phyloP scores from a whole-genome alignment of 2,113 vertebrate species.

The Hemibagrus wyckioides region DNA sequence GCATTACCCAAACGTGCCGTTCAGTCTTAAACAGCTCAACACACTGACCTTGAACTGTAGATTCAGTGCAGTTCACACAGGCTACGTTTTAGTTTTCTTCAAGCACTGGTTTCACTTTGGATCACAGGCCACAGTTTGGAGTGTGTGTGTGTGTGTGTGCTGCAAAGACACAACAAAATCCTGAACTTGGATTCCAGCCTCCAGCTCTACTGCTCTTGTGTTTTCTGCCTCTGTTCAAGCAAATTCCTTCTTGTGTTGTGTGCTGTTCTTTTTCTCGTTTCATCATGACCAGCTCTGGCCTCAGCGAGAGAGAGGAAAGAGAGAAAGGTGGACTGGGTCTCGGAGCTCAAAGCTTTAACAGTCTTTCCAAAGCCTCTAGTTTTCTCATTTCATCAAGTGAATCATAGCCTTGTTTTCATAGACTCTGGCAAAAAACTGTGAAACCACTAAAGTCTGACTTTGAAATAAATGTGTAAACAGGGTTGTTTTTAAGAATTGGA shows the following conservation, averaged over 20 bases:
- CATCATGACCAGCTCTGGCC: conserved; percentile 46
- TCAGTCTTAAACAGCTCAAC: conserved; percentile 37
- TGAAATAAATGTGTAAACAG: not conserved
- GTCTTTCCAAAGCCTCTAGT: conserved; percentile 41
- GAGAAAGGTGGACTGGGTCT: not conserved
- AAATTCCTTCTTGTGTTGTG: conserved; percentile 35
- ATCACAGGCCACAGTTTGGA: not conserved
- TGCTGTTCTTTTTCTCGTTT: conserved; percentile 35
- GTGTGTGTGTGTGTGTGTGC: not conserved
- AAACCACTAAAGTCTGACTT: not conserved
- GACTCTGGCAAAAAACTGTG: too few species aligned
- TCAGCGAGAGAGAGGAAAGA: conserved; percentile 27
- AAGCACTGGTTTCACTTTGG: conserved; percentile 6
- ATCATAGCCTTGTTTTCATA: not conserved
- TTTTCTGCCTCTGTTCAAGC: conserved; percentile 39
- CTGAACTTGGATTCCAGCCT: conserved; percentile 35
- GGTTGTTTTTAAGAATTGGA: not conserved
- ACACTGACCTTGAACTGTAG: conserved; percentile 41
- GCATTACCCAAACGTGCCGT: not conserved
- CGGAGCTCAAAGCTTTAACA: conserved; percentile 44
- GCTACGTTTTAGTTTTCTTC: not conserved
- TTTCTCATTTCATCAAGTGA: conserved; percentile 15
- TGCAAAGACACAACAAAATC: conserved; percentile 9
- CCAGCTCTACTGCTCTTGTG: conserved; percentile 19
- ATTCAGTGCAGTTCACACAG: not conserved